phyloP scores from a whole-genome alignment of 2,888 invertebrate genomes.

The Parochlus steinenii region DNA sequence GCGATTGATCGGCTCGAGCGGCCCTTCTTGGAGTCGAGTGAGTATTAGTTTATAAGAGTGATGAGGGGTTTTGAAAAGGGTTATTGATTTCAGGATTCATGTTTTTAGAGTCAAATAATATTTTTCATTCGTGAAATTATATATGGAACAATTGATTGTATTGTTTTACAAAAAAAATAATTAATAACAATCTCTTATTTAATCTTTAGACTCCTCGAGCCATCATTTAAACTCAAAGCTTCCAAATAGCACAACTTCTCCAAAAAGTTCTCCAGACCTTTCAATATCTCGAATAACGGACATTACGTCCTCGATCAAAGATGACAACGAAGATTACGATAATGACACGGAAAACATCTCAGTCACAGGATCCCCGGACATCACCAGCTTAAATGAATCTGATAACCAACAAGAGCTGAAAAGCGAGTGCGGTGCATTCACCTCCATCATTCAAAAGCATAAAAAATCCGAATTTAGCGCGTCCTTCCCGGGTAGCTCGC shows the following conservation, averaged over 20 bases:
- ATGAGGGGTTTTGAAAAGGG: not conserved
- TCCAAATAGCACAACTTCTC: constrained; percentile 55
- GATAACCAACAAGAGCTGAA: constrained; percentile 25
- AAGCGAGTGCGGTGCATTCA: constrained; percentile 26
- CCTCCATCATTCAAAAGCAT: constrained; percentile 26
- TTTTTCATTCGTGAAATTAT: too few relatives aligned
- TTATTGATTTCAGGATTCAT: too few relatives aligned
- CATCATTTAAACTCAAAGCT: constrained; percentile 11
- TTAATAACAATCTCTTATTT: too few relatives aligned
- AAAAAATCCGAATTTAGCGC: constrained; percentile 27
- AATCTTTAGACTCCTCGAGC: too few relatives aligned
- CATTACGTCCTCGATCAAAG: constrained; percentile 10
- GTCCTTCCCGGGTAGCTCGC: constrained; percentile 23
- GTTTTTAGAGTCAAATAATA: too few relatives aligned
- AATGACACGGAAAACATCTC: constrained; percentile 28
- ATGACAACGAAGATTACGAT: constrained; percentile 28
- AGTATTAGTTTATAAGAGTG: constrained; percentile 7
- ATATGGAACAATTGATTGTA: too few relatives aligned
- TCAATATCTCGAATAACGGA: constrained; percentile 8
- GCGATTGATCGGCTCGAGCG: constrained; percentile 31
- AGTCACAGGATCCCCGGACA: constrained; percentile 35
- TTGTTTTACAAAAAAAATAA: too few relatives aligned
- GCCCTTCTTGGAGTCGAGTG: constrained; percentile 9
- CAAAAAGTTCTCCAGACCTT: constrained; percentile 38
- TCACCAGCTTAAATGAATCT: constrained; percentile 30